Evolutionary conservation across 1,140 invertebrate genomes (phyloP), one percentile per base, ranked within the genome.

Genomic region (Acromyrmex echinatior): DNA sequence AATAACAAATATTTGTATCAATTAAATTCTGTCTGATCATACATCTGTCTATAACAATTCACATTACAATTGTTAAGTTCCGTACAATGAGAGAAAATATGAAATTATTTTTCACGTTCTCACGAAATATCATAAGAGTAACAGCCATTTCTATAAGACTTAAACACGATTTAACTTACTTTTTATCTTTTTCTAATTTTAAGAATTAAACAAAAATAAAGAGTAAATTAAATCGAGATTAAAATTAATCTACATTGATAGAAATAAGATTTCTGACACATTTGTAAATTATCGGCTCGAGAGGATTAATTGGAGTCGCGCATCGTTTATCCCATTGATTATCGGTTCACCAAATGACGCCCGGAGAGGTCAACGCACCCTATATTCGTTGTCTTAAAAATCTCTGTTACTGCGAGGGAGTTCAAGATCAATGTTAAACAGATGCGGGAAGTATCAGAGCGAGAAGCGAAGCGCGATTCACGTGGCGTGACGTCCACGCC

Each of bases 401-500:
- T 81, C 35, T 49, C 49, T 31, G 65, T 51, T 65, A 21, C 25
- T 45, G 25, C 45, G 31, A 60, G 10, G 53, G 49, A 71, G 35
- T 81, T 81, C 65, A 81, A 81, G 65, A 81, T 81, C 78, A 81
- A 71, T 45, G 53, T 60, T 71, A 81, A 71, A 14, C 35, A 71
- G 49, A 63, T 6, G 39, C n/a, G 35, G 6, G 2, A 58, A 21
- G 31, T 81, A 81, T 81, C 79, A 81, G 79, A 81, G 79, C 79
- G 79, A 71, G 66, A 81, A 81, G 65, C 65, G 18, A 81, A 71
- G 35, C 53, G 51, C 49, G 65, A 39, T 70, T 70, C 78, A 81
- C 28, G 9, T 21, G 66, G 79, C 79, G 79, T 81, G 51, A 81
- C 65, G 31, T 6, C 31, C 31, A 4, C 31, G 78, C 63, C 14